Conservation (phyloP, 2,113 vertebrate species). For the Maccullochella peelii region DNA sequence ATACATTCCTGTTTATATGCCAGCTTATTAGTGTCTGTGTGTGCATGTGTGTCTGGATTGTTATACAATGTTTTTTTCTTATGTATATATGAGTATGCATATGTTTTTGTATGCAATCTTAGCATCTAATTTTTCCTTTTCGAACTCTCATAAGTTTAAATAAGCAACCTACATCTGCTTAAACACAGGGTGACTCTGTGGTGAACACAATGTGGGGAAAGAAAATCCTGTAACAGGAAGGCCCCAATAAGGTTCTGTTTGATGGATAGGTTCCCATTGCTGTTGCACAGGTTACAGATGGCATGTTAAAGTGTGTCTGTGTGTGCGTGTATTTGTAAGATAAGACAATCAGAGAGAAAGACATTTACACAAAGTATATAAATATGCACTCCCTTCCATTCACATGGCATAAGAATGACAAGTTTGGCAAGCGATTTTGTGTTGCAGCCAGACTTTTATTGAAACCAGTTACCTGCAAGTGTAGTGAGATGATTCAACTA, state of each 20-base stretch:
- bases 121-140: background rate
- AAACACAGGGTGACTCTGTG: constrained; percentile 12
- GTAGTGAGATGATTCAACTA: background rate
- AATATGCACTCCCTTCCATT: constrained; percentile 26
- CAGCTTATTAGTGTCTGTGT: background rate
- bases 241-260: constrained; percentile 53
- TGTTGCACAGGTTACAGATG: constrained; percentile 66
- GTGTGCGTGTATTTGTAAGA: constrained; percentile 21
- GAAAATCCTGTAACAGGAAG: constrained; percentile 64
- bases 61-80: background rate
- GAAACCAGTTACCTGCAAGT: constrained; percentile 6
- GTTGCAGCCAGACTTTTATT: constrained; percentile 52
- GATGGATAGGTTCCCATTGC: constrained; percentile 83
- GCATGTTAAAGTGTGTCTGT: constrained; percentile 18
- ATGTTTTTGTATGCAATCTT: background rate
- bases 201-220: constrained; percentile 30
- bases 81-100: no score
- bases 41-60: background rate
- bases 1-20: background rate
- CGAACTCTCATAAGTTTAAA: background rate
- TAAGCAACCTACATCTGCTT: constrained; percentile 18
- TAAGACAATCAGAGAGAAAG: constrained; percentile 11
- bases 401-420: constrained; percentile 12
- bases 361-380: background rate
- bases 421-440: constrained; percentile 47